Evolutionary conservation across 2,888 invertebrate species (phyloP), one percentile per base, ranked within the genome.

Genomic region (Hemicrepidius hirtus): DNA sequence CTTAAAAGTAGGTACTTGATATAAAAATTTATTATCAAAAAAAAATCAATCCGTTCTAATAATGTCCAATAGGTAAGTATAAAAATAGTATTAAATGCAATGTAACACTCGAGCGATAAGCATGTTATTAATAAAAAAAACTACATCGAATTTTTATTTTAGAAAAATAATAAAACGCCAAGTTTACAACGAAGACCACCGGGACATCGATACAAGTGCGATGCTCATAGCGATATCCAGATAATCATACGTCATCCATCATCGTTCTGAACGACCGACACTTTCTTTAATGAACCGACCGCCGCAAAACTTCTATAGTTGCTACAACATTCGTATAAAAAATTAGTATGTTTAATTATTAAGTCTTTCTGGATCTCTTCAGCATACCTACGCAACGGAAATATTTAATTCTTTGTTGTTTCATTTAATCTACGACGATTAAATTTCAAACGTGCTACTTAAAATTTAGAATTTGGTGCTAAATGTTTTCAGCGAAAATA

Each of bases 231-330:
- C 80, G 83, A 85, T 84, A 83, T 82, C 77, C 78, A 82, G 86
- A 86, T 86, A 86, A 85, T 80, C 79, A 80, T 80, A 79, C 80
- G 80, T 83, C 83, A 86, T 86, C 86, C 83, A 86, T 86, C 86
- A 86, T 85, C 84, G 84, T 85, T 82, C 80, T 77, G 80, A 78
- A 80, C 79, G 83, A 83, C 81, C 74, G 83, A 83, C 84, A 83
- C 81, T 78, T 84, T 82, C 85, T 85, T 86, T 86, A 85, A 84
- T 82, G 84, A 83, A 82, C 80, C 83, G 85, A 84, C 85, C 82
- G 84, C 84, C 84, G 83, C 83, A 81, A 69, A 68, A 75, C 57
- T 71, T 71, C 49, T 71, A 66, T 71, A 71, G 65, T 71, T 60
- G 46, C 50, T 62, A 68, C 60, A 68, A 57, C 46, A 46, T 49